These are phyloP conservation scores for Bombyx mandarina DNA, from an alignment of 1,140 invertebrate genomes.

Conservation along the genomic window DNA sequence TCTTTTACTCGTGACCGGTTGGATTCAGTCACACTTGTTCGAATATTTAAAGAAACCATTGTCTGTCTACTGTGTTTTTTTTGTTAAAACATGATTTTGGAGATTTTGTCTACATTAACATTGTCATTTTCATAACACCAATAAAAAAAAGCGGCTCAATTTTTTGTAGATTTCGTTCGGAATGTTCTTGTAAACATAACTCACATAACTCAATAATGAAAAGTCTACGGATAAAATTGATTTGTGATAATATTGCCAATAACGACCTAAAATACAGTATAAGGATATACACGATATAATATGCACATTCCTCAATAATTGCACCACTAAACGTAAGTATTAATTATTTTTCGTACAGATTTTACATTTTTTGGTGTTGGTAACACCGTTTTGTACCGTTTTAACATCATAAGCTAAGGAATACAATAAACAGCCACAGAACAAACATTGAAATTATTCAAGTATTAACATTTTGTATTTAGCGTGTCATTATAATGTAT, in stretches of 20 bases:
- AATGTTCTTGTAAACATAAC: neutral
- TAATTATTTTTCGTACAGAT: constrained; percentile 48
- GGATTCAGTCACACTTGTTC: too few species aligned
- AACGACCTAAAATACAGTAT: constrained; percentile 15
- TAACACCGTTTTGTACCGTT: constrained; percentile 27
- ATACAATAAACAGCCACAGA: constrained; percentile 33
- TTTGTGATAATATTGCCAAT: constrained; percentile 54
- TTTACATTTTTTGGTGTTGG: constrained; percentile 40
- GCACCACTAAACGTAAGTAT: constrained; percentile 33
- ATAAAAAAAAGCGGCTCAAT: constrained; percentile 8
- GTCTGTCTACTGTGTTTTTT: too few species aligned
- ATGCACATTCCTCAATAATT: constrained; percentile 39
- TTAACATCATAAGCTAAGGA: constrained; percentile 8
- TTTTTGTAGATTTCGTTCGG: constrained; percentile 2
- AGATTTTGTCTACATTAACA: too few species aligned
- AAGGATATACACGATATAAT: constrained; percentile 15
- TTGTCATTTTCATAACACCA: constrained; percentile 1
- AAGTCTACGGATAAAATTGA: constrained; percentile 27
- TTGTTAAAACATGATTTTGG: too few species aligned
- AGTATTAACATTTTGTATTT: constrained; percentile 49
- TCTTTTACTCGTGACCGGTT: too few species aligned
- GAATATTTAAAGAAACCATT: too few species aligned
- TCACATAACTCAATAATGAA: neutral
- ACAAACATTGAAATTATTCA: constrained; percentile 34
- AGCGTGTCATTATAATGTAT: constrained; percentile 2